Percentiles rank a stretch among this genome's conserved stretches.
phyloP scores from a whole-genome alignment of 2,113 vertebrate genomes.

The Dicaeum eximium region DNA sequence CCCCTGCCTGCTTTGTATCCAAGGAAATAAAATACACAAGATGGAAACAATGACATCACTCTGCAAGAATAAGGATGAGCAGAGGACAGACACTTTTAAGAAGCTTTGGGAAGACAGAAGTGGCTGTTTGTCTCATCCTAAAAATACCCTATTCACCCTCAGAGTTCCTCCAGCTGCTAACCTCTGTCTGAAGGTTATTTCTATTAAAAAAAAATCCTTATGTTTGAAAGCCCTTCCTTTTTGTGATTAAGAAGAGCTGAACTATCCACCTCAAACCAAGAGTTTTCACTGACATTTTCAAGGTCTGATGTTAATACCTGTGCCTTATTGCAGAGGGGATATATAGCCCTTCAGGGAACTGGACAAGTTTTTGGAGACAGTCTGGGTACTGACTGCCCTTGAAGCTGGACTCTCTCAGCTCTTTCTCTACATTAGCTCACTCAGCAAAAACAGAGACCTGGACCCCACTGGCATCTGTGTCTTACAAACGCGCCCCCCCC shows the following conservation, averaged over 20 bases:
- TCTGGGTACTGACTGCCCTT: neutral
- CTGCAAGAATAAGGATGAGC: neutral
- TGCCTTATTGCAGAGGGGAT: neutral
- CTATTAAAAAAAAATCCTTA: neutral
- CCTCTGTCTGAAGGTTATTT: neutral
- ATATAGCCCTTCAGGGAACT: neutral
- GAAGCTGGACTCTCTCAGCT: neutral
- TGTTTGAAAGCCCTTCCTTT: neutral
- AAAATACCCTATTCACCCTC: neutral
- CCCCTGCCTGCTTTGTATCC: neutral
- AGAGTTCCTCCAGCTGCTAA: neutral
- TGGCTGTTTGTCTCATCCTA: neutral
- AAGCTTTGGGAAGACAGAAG: neutral
- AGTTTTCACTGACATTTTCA: neutral
- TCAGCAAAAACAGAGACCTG: neutral
- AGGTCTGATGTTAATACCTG: neutral
- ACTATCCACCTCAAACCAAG: neutral
- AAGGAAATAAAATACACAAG: slow-evolving; percentile 61
- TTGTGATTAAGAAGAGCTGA: neutral
- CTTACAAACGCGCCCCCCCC: neutral
- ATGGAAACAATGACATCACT: slow-evolving; percentile 55
- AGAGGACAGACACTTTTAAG: neutral
- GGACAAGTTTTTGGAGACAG: neutral
- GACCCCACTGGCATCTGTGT: neutral
- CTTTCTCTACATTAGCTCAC: neutral